These are phyloP conservation scores for Paramormyrops kingsleyae DNA, from an alignment of 2,113 vertebrate species.

Conservation along the genomic window DNA sequence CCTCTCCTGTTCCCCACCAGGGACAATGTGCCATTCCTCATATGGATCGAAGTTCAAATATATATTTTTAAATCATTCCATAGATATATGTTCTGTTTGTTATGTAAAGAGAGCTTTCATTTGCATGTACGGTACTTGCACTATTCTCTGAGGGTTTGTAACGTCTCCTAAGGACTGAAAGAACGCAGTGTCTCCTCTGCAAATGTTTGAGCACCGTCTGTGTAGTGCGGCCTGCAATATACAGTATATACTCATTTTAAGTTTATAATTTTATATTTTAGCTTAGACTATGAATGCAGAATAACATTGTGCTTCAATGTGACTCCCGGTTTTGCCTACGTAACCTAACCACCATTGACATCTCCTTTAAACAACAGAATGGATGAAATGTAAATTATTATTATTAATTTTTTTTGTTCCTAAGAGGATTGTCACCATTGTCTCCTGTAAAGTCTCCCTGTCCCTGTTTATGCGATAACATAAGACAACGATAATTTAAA, in stretches of 20 bases:
- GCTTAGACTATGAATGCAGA: not conserved
- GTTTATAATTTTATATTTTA: not conserved
- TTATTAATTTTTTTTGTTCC: constrained; percentile 47
- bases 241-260: not conserved
- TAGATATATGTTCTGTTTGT: not conserved
- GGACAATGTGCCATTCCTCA: not conserved
- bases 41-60: not conserved
- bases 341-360: not conserved
- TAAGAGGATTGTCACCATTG: constrained; percentile 46
- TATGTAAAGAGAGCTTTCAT: not conserved
- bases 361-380: not conserved
- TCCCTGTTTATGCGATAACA: constrained; percentile 58
- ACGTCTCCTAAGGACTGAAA: not conserved
- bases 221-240: not conserved
- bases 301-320: not conserved
- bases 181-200: not conserved
- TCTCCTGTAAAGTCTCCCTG: constrained; percentile 52
- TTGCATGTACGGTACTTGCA: not conserved
- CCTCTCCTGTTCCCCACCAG: not conserved
- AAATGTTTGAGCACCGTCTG: not conserved
- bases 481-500: constrained; percentile 58
- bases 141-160: not conserved
- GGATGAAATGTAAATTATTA: not conserved
- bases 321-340: not conserved
- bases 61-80: not conserved